Evolutionary conservation across 2,113 vertebrate genomes (phyloP).

Genomic region (Anarhynchus alexandrinus): DNA sequence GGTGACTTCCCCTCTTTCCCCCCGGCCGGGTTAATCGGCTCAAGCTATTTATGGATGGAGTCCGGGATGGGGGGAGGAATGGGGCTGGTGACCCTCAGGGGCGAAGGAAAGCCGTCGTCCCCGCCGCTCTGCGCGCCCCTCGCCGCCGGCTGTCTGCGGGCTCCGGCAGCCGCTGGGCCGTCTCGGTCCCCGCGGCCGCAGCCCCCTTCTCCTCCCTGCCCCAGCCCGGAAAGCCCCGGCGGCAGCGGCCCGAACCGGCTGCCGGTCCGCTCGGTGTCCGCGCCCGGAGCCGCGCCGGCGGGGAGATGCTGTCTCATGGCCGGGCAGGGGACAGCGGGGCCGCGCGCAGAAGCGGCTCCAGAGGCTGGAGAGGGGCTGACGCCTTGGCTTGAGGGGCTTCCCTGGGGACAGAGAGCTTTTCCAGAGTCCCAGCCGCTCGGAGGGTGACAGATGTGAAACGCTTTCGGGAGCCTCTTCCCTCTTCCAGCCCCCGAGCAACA

Average conservation of each 20-base stretch:
- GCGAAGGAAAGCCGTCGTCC: neutral
- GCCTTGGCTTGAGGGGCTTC: neutral
- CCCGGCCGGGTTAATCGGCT: slow-evolving; percentile 27
- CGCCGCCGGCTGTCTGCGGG: neutral
- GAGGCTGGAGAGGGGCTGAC: neutral
- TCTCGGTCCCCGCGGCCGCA: neutral
- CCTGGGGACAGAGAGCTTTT: neutral
- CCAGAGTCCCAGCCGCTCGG: neutral
- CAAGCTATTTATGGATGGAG: slow-evolving; percentile 37
- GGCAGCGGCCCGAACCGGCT: neutral
- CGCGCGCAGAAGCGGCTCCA: neutral
- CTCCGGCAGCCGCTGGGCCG: neutral
- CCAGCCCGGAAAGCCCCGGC: neutral
- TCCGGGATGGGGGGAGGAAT: neutral
- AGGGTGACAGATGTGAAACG: neutral
- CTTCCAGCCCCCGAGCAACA: neutral
- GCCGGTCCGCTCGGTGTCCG: neutral
- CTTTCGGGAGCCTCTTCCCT: neutral
- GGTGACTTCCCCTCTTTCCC: neutral
- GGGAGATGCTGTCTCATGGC: neutral
- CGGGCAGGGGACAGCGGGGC: neutral
- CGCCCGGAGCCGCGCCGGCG: neutral
- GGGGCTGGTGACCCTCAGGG: neutral
- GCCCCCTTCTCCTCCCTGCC: neutral
- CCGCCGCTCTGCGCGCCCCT: neutral